Conservation (phyloP, 1,140 invertebrate genomes). For the Conus betulinus region DNA sequence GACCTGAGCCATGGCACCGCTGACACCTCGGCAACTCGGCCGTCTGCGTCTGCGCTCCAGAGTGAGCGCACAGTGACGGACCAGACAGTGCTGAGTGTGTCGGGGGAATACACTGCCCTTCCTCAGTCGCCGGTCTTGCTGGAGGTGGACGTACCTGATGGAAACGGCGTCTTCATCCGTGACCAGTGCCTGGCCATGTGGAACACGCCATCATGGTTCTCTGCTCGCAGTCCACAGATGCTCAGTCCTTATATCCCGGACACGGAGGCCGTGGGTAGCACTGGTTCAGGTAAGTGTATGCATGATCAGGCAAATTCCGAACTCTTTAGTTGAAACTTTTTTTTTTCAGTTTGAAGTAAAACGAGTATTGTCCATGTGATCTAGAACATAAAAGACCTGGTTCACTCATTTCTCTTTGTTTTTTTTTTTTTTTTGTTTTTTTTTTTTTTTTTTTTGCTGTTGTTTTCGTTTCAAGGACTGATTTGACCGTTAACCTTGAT, state of each 20-base stretch:
- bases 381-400: too few relatives aligned
- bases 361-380: too few relatives aligned
- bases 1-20: neutral
- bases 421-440: too few relatives aligned
- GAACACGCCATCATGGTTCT: neutral
- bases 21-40: neutral
- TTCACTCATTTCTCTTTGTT: too few relatives aligned
- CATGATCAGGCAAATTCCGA: too few relatives aligned
- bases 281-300: neutral
- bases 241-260: neutral
- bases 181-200: slow-evolving; percentile 21
- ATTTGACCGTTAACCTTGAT: too few relatives aligned
- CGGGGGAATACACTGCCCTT: neutral
- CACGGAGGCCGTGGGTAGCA: neutral
- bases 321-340: too few relatives aligned
- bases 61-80: neutral
- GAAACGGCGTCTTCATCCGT: neutral
- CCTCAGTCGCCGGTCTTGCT: neutral
- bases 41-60: too few relatives aligned
- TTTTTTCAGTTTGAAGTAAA: too few relatives aligned
- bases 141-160: neutral
- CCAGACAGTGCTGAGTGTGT: neutral
- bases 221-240: neutral
- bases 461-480: too few relatives aligned
- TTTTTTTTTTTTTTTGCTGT: too few relatives aligned